Conservation (phyloP, 2,888 invertebrate species). For the Dendrolimus pini region DNA sequence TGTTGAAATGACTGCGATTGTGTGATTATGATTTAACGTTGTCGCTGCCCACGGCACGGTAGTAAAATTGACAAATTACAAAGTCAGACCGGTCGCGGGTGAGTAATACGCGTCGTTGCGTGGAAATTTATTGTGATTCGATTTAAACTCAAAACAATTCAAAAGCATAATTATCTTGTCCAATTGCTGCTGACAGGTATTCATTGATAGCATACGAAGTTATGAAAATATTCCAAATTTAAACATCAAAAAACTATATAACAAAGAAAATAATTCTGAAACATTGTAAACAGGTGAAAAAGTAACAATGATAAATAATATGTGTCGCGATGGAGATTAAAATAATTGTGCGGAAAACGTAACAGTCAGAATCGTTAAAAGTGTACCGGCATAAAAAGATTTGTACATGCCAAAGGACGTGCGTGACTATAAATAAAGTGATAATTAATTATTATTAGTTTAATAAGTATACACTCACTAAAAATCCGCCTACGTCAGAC, state of each 20-base stretch:
- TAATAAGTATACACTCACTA: not conserved
- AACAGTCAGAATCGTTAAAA: not conserved
- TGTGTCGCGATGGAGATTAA: not conserved
- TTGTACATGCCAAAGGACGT: not conserved
- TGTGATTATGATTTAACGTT: slow-evolving; percentile 42
- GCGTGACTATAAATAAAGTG: not conserved
- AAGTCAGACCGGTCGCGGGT: slow-evolving; percentile 25
- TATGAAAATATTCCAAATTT: too few relatives aligned
- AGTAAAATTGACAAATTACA: slow-evolving; percentile 45
- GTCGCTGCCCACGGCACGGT: slow-evolving; percentile 32
- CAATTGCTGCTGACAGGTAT: not conserved
- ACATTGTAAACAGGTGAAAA: not conserved
- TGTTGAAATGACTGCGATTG: slow-evolving; percentile 24
- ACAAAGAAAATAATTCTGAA: too few relatives aligned
- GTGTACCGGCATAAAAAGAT: not conserved
- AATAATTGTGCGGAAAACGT: not conserved
- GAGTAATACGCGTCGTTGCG: slow-evolving; percentile 31
- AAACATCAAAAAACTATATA: too few relatives aligned
- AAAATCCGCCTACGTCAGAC: not conserved
- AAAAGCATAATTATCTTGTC: slow-evolving; percentile 1
- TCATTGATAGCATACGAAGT: too few relatives aligned
- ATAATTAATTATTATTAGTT: not conserved
- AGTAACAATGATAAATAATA: not conserved
- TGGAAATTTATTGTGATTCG: slow-evolving; percentile 27
- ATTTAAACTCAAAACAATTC: slow-evolving; percentile 23